Evolutionary conservation across 2,113 vertebrate genomes (phyloP).

Genomic region (Mandrillus leucophaeus): DNA sequence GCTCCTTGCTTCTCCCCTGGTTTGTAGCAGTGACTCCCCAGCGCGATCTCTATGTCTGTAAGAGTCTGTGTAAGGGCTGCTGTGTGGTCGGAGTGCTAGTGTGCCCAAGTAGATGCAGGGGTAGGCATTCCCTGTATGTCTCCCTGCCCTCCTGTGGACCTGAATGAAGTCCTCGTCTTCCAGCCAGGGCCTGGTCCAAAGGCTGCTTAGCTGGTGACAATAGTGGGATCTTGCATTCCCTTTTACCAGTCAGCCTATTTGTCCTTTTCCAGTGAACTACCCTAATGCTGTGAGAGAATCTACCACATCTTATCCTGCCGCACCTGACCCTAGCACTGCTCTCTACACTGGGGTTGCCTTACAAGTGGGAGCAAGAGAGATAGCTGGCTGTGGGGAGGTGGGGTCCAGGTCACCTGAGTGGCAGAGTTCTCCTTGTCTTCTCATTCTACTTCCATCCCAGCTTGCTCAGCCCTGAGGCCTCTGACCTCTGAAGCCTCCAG

Average conservation of each 20-base stretch:
- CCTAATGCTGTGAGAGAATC: not conserved
- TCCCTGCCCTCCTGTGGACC: not conserved
- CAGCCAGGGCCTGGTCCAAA: not conserved
- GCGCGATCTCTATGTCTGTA: not conserved
- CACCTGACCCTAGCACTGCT: not conserved
- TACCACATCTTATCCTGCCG: not conserved
- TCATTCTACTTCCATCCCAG: not conserved
- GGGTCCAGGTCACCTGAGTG: not conserved
- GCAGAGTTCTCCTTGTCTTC: not conserved
- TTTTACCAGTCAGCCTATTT: not conserved
- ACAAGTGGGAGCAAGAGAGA: not conserved
- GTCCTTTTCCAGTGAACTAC: not conserved
- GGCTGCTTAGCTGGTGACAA: not conserved
- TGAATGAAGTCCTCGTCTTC: not conserved
- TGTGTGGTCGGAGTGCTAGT: not conserved
- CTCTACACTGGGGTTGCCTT: not conserved
- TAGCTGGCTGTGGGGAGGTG: not conserved
- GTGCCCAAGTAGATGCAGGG: not conserved
- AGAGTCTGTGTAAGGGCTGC: not conserved
- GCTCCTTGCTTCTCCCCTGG: not conserved
- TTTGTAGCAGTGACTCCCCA: no score
- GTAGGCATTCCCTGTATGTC: rapidly evolving
- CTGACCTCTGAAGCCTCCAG: not conserved
- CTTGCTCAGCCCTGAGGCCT: not conserved
- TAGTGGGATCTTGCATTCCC: not conserved